Base-by-base conservation (phyloP, 2,113 vertebrate species). In the Gymnorhina tibicen region DNA sequence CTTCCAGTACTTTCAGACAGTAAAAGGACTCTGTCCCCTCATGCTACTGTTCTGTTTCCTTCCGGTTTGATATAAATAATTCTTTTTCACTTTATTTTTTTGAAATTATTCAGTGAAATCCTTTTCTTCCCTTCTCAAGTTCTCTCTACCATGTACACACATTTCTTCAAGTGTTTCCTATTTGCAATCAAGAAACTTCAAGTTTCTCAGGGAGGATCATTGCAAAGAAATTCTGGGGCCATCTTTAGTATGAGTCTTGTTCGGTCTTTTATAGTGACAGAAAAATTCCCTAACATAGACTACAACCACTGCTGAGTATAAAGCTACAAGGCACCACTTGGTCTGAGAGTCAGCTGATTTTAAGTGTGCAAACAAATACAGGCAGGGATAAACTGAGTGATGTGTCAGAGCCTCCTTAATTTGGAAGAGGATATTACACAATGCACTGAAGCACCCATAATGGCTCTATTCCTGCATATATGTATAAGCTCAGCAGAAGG, bases 401-500 rank as follows among this genome's bases (percentile, higher is more conserved):
- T 60, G 8, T 78, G 46, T 85, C 76, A 90, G 76, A 94, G 76
- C 41, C 49, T 78, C 88, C 88, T 92, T 94, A 74, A 85, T 87
- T 89, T 92, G 83, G 77, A 60, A 87, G 53, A 75, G 68, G 66
- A 44, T 60, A 35, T 52, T 75, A 70, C 55, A 62, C 58, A 72
- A 47, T 33, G 85, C 64, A 78, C 52, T 68, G 93, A 91, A 92
- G 58, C 66, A 87, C 70, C 64, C 49, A 62, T 53, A 89, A 78
- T 33, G 46, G 76, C 44, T 75, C 66, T 86, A 20, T 49, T 88
- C 75, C 87, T 85, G 83, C 50, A 59, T 62, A 22, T 30, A 63
- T 81, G 60, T 70, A 60, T 67, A 75, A 81, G 44, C 46, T 93
- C 60, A 89, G 92, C 73, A 93, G 49, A 96, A 91, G 88, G 58